phyloP scores from a whole-genome alignment of 2,797 vertebrate genomes.

The Mormyrus hasselquistii region DNA sequence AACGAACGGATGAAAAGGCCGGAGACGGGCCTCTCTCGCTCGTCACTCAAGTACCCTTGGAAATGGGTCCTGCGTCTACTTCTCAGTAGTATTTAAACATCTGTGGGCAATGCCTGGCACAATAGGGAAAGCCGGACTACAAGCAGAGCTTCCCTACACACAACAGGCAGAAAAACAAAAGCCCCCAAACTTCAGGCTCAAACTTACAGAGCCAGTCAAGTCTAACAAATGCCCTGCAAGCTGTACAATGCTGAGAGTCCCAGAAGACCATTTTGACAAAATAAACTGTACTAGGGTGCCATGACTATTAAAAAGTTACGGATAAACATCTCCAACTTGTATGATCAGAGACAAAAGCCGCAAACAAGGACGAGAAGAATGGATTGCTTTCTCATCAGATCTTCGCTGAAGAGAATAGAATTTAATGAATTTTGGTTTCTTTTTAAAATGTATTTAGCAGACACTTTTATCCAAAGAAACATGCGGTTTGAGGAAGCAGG shows the following conservation, averaged over 20 bases:
- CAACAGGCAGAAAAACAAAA: background rate
- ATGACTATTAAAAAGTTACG: slow-evolving; percentile 29
- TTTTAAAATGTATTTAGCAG: background rate
- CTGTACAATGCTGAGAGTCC: background rate
- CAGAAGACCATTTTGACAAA: slow-evolving; percentile 64
- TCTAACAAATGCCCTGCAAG: background rate
- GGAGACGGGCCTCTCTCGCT: background rate
- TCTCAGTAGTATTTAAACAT: slow-evolving; percentile 32
- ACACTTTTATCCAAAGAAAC: background rate
- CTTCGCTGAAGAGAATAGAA: background rate
- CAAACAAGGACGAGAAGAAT: background rate
- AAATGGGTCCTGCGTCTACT: background rate
- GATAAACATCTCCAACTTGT: background rate
- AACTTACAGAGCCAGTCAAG: background rate
- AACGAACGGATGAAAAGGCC: background rate
- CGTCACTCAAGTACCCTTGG: background rate
- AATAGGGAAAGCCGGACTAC: background rate
- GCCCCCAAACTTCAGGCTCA: background rate
- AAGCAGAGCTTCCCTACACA: background rate
- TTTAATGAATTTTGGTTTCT: background rate
- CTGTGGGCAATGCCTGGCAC: slow-evolving; percentile 32
- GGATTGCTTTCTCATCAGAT: background rate
- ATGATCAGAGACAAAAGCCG: background rate
- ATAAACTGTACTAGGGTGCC: slow-evolving; percentile 43
- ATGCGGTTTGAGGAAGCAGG: background rate